Conservation (phyloP, 2,797 vertebrate species). For the Phalanger gymnotis region DNA sequence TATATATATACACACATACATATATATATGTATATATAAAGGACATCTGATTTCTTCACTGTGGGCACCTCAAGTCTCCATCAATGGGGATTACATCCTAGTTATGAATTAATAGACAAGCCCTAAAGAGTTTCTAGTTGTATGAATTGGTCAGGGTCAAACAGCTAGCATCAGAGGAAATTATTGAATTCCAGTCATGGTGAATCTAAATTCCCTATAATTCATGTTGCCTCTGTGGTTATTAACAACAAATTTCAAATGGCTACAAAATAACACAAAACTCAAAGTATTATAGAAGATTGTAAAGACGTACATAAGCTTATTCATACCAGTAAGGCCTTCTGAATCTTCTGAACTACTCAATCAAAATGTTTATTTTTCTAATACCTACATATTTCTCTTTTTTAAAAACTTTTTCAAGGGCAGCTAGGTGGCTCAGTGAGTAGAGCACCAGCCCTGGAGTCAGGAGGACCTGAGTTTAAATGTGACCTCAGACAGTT, state of each 20-base stretch:
- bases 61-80: background rate
- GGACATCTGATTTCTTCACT: background rate
- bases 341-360: background rate
- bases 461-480: too few species aligned
- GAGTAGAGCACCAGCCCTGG: too few species aligned
- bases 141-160: background rate
- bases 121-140: background rate
- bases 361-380: background rate
- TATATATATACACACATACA: too few species aligned
- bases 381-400: background rate
- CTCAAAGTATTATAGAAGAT: background rate
- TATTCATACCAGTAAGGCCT: background rate
- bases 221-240: background rate
- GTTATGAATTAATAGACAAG: background rate
- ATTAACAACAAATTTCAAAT: background rate
- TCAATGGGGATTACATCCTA: background rate
- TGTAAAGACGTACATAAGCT: background rate
- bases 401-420: background rate
- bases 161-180: background rate
- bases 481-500: too few species aligned
- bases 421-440: too few species aligned
- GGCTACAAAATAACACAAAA: background rate
- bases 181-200: background rate
- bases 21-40: background rate
- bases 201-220: background rate